Conservation (phyloP, 2,797 vertebrate species). For the Girardinus metallicus region DNA sequence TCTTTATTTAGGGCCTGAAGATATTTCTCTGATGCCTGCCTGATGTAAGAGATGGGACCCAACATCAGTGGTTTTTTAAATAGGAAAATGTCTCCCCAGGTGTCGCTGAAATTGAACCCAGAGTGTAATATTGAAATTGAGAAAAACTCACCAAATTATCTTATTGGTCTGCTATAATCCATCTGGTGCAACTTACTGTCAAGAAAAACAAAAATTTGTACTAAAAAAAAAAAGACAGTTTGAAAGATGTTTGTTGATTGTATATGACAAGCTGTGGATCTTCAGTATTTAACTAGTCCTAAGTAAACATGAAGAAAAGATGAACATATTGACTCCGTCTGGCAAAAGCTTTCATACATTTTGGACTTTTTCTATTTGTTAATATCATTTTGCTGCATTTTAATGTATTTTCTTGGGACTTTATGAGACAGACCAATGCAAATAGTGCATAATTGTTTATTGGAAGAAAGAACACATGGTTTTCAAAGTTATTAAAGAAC, state of each 20-base stretch:
- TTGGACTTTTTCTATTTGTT: background rate
- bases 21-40: background rate
- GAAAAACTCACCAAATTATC: background rate
- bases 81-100: slow-evolving; percentile 1
- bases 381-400: background rate
- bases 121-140: background rate
- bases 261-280: background rate
- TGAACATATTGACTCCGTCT: background rate
- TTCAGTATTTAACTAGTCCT: background rate
- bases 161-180: background rate
- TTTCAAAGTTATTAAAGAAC: background rate
- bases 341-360: background rate
- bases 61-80: background rate
- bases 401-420: background rate
- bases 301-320: background rate
- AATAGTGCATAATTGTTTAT: background rate
- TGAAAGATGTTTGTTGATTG: background rate
- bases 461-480: background rate
- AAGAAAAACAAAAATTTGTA: background rate
- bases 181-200: background rate
- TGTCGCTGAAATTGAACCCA: background rate
- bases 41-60: background rate
- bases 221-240: background rate
- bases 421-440: background rate
- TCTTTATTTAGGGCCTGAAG: slow-evolving; percentile 2